A percentile compares a stretch with the other conserved stretches of the same genome.
Evolutionary conservation across 2,888 invertebrate genomes (phyloP).

Genomic region (Ethmia dodecea): DNA sequence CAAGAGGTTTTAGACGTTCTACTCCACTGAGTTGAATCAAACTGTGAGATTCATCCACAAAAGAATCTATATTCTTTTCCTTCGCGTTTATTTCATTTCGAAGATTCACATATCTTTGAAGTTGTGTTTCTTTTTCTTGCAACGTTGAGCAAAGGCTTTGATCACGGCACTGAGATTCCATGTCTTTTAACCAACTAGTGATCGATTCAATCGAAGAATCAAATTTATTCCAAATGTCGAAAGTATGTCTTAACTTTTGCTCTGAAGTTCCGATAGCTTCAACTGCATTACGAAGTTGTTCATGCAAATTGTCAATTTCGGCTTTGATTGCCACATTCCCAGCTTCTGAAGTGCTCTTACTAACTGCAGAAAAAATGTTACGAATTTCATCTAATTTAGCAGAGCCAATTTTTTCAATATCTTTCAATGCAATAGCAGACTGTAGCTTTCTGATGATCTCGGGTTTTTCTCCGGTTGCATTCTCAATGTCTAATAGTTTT

Average conservation of each 20-base stretch:
- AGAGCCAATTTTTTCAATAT: conserved; percentile 81
- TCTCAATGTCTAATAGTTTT: conserved; percentile 88
- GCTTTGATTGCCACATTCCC: conserved; percentile 85
- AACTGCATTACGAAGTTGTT: conserved; percentile 81
- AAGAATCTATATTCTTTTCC: conserved; percentile 91
- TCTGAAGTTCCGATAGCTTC: conserved; percentile 82
- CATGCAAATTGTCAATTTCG: conserved; percentile 84
- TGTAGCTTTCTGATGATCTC: conserved; percentile 87
- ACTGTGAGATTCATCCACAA: conserved; percentile 92
- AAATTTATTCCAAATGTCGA: conserved; percentile 92
- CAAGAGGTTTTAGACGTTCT: conserved; percentile 89
- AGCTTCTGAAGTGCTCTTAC: conserved; percentile 87
- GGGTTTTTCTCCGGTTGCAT: conserved; percentile 89
- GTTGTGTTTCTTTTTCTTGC: conserved; percentile 87
- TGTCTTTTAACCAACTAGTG: conserved; percentile 90
- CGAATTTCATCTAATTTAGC: conserved; percentile 83
- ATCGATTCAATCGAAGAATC: conserved; percentile 88
- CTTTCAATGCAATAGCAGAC: conserved; percentile 79
- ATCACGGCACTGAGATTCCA: conserved; percentile 91
- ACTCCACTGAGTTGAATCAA: conserved; percentile 90
- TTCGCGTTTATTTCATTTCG: conserved; percentile 87
- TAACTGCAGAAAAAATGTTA: conserved; percentile 80
- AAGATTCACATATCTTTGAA: conserved; percentile 84
- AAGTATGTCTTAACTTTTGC: conserved; percentile 84
- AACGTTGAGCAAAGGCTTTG: conserved; percentile 89